phyloP scores from a whole-genome alignment of 2,797 vertebrate species.

The Hapalemur alaotrensis region DNA sequence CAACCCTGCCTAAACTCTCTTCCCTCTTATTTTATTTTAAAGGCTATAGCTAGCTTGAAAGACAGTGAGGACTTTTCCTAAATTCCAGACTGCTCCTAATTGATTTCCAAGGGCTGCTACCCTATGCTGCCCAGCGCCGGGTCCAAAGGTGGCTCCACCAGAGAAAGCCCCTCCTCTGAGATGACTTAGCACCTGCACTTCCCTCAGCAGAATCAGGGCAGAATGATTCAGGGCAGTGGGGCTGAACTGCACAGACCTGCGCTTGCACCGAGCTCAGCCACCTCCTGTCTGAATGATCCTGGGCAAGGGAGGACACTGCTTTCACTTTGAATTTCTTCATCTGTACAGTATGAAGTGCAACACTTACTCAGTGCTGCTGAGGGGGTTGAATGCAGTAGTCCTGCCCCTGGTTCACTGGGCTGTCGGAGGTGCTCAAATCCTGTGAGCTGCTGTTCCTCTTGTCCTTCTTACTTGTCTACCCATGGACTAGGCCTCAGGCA shows the following conservation, averaged over 20 bases:
- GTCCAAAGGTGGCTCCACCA: too few relatives aligned
- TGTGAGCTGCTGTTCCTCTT: background rate
- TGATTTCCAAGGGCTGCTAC: background rate
- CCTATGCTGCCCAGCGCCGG: background rate
- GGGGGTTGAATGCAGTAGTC: background rate
- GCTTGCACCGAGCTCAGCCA: accelerated
- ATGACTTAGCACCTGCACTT: background rate
- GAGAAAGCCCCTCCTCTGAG: background rate
- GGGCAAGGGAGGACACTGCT: background rate
- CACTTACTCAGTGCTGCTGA: background rate
- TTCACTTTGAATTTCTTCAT: background rate
- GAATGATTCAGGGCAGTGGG: background rate
- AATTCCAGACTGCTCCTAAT: background rate
- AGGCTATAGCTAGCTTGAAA: background rate
- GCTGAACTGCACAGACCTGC: background rate
- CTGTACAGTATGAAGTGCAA: background rate
- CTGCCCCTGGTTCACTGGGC: background rate
- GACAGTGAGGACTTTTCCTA: background rate
- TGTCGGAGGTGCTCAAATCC: background rate
- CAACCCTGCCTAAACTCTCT: background rate
- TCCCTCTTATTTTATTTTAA: background rate
- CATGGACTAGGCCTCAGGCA: background rate
- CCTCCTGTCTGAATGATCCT: background rate
- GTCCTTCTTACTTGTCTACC: background rate
- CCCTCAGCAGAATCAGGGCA: background rate